Evolutionary conservation across 2,113 vertebrate species (phyloP).

Genomic region (Micronisus gabar): DNA sequence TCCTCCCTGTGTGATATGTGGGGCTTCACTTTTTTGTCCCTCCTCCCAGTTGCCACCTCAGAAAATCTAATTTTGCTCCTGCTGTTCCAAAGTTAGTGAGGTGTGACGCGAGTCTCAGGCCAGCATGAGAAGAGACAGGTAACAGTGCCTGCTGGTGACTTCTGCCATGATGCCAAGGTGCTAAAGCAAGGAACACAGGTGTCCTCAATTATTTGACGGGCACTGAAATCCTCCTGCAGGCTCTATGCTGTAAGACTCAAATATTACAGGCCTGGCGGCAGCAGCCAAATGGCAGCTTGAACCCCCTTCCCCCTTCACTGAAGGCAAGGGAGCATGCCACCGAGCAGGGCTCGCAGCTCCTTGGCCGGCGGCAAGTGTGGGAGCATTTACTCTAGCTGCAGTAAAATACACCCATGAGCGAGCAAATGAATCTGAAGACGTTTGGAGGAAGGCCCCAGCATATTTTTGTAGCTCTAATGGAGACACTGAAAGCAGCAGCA

Average conservation of each 20-base stretch:
- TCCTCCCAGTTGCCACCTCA: background rate
- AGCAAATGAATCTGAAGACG: background rate
- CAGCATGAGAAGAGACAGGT: background rate
- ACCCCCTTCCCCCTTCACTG: background rate
- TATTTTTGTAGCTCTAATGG: background rate
- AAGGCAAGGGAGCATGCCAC: background rate
- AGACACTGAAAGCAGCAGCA: background rate
- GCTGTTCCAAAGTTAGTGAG: background rate
- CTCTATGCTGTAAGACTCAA: background rate
- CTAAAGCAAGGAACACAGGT: accelerated
- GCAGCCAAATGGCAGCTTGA: background rate
- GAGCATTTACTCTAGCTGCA: background rate
- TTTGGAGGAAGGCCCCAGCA: background rate
- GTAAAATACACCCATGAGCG: background rate
- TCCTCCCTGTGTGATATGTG: background rate
- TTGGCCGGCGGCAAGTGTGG: background rate
- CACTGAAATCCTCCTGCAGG: background rate
- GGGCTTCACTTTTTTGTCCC: background rate
- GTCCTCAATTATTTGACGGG: background rate
- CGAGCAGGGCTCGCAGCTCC: accelerated
- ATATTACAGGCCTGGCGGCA: background rate
- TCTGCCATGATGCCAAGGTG: background rate
- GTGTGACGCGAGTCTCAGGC: accelerated
- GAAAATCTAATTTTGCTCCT: background rate
- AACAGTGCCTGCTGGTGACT: background rate